These are phyloP conservation scores for Chaetops frenatus DNA, from an alignment of 2,113 vertebrate genomes.

Conservation along the genomic window DNA sequence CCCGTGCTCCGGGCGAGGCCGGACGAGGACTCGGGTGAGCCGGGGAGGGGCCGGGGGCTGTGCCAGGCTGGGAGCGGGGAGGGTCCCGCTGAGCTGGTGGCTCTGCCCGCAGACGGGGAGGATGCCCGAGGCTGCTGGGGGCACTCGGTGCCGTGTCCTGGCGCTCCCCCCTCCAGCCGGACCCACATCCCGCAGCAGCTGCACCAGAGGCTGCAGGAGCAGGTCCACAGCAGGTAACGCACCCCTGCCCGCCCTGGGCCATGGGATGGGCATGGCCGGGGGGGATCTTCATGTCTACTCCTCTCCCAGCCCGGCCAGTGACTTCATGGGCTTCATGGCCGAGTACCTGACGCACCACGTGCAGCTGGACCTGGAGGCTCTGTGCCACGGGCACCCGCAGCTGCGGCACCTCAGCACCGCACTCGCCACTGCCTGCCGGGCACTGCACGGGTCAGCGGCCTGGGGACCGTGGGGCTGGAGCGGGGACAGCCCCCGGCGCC, in stretches of 20 bases:
- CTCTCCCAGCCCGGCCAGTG: slow-evolving; percentile 62
- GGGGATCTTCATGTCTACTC: no score
- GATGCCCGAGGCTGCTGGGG: slow-evolving; percentile 62
- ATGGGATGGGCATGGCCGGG: rapidly evolving
- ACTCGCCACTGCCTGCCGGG: slow-evolving; percentile 71
- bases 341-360: slow-evolving; percentile 79
- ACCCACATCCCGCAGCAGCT: slow-evolving; percentile 51
- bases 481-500: rapidly evolving
- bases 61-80: rapidly evolving
- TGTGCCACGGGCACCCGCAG: slow-evolving; percentile 71
- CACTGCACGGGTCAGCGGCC: slow-evolving; percentile 72
- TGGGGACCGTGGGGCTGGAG: not conserved
- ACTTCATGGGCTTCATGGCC: slow-evolving; percentile 72
- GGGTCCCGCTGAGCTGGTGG: not conserved
- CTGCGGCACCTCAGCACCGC: slow-evolving; percentile 72
- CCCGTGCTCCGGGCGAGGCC: slow-evolving; percentile 67
- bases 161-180: rapidly evolving
- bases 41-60: rapidly evolving
- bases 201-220: slow-evolving; percentile 77
- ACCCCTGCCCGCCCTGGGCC: rapidly evolving
- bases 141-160: not conserved
- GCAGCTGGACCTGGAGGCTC: slow-evolving; percentile 75
- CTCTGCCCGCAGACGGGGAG: slow-evolving; percentile 62
- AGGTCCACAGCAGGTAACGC: slow-evolving; percentile 70
- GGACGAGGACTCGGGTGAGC: slow-evolving; percentile 78